These are phyloP conservation scores for Allygus modestus DNA, from an alignment of 2,888 invertebrate species.

Conservation along the genomic window DNA sequence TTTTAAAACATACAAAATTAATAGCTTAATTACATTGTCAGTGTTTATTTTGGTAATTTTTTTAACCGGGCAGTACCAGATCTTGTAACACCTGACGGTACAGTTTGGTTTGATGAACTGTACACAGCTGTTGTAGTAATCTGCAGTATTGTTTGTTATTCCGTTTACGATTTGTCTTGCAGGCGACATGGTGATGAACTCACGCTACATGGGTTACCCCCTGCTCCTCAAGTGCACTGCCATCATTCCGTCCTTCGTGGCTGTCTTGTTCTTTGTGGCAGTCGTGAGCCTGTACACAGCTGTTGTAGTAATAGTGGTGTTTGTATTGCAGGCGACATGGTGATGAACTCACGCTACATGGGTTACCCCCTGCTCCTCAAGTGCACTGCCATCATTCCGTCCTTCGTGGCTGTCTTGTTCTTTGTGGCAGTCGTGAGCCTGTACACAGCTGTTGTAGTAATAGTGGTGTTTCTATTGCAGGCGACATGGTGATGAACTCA, in stretches of 20 bases:
- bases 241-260: constrained; percentile 74
- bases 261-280: constrained; percentile 72
- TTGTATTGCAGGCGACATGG: constrained; percentile 72
- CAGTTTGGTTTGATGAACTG: no score
- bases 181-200: constrained; percentile 76
- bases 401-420: constrained; percentile 72
- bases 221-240: constrained; percentile 74
- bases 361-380: constrained; percentile 74
- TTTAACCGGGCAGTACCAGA: no score
- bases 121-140: no score
- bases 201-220: constrained; percentile 74
- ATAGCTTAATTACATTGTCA: no score
- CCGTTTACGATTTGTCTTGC: constrained; percentile 50
- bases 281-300: no score
- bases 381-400: constrained; percentile 75
- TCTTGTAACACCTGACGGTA: no score
- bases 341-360: constrained; percentile 76
- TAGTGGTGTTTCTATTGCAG: constrained; percentile 68
- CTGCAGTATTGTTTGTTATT: no score
- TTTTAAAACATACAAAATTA: no score
- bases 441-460: no score
- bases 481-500: constrained; percentile 76
- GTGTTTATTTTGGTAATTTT: no score
- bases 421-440: constrained; percentile 72
- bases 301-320: no score